Evolutionary conservation across 30 jellyfish, hydroid and myxozoan genomes (phyloP).

Genomic region (Cassiopea andromeda): DNA sequence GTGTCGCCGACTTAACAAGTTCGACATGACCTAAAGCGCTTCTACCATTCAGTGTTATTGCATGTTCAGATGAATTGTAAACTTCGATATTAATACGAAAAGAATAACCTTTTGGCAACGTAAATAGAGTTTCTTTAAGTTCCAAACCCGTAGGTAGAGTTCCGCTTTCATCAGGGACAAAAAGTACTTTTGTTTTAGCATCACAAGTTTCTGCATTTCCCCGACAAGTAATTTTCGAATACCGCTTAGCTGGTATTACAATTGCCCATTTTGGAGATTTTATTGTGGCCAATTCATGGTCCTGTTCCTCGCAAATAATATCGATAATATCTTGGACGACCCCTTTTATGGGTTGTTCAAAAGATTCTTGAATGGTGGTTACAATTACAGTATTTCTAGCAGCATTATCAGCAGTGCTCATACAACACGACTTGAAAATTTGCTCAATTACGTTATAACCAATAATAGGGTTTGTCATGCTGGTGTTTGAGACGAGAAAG

Average conservation of each 20-base stretch:
- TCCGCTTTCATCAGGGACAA: constrained; percentile 30
- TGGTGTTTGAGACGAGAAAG: constrained; percentile 43
- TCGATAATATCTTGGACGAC: constrained; percentile 21
- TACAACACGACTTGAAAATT: constrained; percentile 11
- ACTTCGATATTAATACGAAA: constrained; percentile 11
- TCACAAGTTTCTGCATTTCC: constrained; percentile 8
- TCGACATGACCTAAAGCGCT: background rate
- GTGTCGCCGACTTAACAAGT: background rate
- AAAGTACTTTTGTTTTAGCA: constrained; percentile 25
- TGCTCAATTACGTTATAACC: constrained; percentile 72
- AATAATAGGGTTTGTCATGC: constrained; percentile 53
- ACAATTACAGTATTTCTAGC: constrained; percentile 13
- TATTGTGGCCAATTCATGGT: constrained; percentile 14
- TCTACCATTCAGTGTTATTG: constrained; percentile 7
- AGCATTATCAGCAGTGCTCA: constrained; percentile 15
- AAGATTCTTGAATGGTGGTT: constrained; percentile 27
- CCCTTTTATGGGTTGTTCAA: constrained; percentile 37
- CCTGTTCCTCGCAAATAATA: constrained; percentile 24
- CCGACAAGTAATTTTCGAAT: constrained; percentile 41
- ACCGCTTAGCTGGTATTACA: constrained; percentile 25
- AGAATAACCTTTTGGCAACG: constrained; percentile 43
- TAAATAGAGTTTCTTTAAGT: constrained; percentile 14
- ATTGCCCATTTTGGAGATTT: constrained; percentile 39
- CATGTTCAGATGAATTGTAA: constrained; percentile 33
- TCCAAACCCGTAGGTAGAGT: constrained; percentile 40